Percentiles rank a stretch among this genome's conserved stretches.
These are phyloP conservation scores for Catocala sponsa DNA, from an alignment of 2,888 invertebrate genomes.

Conservation along the genomic window DNA sequence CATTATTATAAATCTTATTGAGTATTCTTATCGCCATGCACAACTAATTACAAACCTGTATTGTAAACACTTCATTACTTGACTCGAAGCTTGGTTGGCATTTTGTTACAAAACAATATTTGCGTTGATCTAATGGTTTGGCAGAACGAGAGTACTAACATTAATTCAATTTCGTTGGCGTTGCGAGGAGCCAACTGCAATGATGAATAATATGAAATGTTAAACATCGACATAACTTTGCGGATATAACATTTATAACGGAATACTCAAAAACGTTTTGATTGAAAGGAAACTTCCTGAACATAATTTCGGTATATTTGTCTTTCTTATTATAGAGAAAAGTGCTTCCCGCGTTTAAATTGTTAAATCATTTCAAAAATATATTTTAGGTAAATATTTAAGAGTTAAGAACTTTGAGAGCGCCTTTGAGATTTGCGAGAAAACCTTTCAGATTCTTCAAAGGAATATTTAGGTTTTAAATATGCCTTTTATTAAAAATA, in stretches of 20 bases:
- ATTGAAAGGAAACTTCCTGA: conserved; percentile 36
- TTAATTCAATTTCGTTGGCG: conserved; percentile 37
- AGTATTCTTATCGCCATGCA: too few species aligned
- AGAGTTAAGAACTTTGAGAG: conserved; percentile 29
- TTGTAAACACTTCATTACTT: conserved; percentile 16
- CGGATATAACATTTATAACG: conserved; percentile 31
- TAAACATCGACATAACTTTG: conserved; percentile 33
- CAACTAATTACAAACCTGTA: too few species aligned
- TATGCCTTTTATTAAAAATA: conserved; percentile 21
- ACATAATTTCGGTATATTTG: conserved; percentile 36
- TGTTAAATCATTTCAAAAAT: conserved; percentile 34
- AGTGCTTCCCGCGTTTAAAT: conserved; percentile 33
- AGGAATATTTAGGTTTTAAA: conserved; percentile 20
- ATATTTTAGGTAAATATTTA: conserved; percentile 34
- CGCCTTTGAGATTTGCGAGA: conserved; percentile 29
- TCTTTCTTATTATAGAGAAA: conserved; percentile 25
- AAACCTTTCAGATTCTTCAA: conserved; percentile 20
- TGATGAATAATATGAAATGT: conserved; percentile 32
- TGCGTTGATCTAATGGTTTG: conserved; percentile 23
- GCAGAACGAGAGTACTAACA: conserved; percentile 19
- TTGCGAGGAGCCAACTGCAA: conserved; percentile 22
- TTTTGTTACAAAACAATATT: conserved; percentile 31
- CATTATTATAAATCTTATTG: too few species aligned
- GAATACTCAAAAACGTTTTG: conserved; percentile 37
- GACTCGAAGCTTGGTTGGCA: conserved; percentile 21